Conservation (phyloP, 2,797 vertebrate genomes). For the Semaprochilodus insignis region DNA sequence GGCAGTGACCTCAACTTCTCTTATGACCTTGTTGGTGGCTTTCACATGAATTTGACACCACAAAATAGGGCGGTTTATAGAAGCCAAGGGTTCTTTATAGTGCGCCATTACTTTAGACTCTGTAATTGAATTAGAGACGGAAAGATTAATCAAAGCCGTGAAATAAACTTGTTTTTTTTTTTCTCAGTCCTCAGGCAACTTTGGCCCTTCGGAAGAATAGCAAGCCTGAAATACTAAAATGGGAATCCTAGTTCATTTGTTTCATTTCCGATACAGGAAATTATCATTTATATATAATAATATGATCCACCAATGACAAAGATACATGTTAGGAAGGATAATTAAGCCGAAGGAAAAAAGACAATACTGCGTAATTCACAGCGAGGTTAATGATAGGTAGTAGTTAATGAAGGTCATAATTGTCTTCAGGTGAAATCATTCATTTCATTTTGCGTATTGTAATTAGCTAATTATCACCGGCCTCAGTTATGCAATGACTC, state of each 20-base stretch:
- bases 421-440: background rate
- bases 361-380: background rate
- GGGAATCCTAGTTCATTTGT: background rate
- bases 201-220: background rate
- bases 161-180: conserved; percentile 8
- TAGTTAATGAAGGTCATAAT: background rate
- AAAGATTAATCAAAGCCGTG: conserved; percentile 10
- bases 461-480: background rate
- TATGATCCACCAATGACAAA: background rate
- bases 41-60: conserved; percentile 10
- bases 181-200: background rate
- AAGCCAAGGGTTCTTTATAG: conserved; percentile 5
- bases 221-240: background rate
- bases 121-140: conserved; percentile 9
- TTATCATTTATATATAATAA: background rate
- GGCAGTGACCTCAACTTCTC: background rate
- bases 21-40: conserved; percentile 19
- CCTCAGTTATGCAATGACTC: background rate
- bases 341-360: background rate
- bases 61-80: background rate
- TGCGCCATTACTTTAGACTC: background rate
- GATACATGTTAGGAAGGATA: background rate
- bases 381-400: background rate
- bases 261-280: background rate
- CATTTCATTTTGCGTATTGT: background rate